Conservation (phyloP, 2,797 vertebrate species). For the Darevskia nairensis region DNA sequence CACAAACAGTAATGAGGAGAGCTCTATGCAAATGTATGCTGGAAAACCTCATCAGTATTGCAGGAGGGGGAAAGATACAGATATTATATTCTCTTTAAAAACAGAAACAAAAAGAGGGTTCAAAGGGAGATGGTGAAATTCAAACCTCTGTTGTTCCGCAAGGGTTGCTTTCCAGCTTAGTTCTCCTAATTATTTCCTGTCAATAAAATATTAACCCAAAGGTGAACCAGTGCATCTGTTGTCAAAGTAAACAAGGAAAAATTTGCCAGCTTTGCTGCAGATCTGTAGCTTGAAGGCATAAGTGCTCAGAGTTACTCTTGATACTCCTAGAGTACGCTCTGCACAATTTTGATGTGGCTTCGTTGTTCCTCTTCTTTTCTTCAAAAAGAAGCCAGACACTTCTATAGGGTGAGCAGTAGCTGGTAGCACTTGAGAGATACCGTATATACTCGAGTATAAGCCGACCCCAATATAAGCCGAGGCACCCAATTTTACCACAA, state of each 20-base stretch:
- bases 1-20: constrained; percentile 20
- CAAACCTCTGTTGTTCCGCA: background rate
- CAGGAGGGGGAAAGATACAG: background rate
- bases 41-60: constrained; percentile 16
- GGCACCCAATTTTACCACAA: too few species aligned
- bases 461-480: too few species aligned
- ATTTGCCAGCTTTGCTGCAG: background rate
- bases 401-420: background rate
- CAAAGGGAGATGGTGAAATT: constrained; percentile 1
- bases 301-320: background rate
- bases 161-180: background rate
- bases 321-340: background rate
- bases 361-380: background rate
- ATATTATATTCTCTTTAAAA: constrained; percentile 24
- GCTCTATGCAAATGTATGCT: constrained; percentile 5
- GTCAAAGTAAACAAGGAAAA: background rate
- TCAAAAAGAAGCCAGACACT: background rate
- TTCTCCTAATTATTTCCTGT: constrained; percentile 12
- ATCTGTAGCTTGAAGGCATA: background rate
- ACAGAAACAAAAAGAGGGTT: background rate
- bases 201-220: constrained; percentile 18
- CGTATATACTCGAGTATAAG: too few species aligned
- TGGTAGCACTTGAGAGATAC: background rate
- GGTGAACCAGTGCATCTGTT: background rate
- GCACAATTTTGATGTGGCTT: background rate